phyloP scores from a whole-genome alignment of 2,888 invertebrate species.

The Neoitamus cyanurus region DNA sequence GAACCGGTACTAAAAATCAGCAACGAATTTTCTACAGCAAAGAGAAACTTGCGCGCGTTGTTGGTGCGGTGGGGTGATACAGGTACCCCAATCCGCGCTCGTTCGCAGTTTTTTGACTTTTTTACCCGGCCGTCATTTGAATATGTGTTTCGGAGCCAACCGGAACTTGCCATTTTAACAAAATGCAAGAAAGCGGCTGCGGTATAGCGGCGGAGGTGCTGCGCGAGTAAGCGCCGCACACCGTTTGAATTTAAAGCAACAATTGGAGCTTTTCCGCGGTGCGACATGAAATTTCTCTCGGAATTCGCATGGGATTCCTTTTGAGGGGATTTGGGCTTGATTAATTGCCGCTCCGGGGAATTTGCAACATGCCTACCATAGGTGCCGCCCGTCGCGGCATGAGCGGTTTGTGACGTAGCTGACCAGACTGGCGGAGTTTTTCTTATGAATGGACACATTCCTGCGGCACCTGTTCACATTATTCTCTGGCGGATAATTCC shows the following conservation, averaged over 20 bases:
- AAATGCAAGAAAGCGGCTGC: not conserved
- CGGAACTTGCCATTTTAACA: slow-evolving; percentile 18
- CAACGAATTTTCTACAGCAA: not conserved
- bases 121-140: not conserved
- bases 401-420: not conserved
- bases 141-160: slow-evolving; percentile 45
- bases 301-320: not conserved
- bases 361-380: not conserved
- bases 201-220: not conserved
- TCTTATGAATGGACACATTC: not conserved
- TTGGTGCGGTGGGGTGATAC: not conserved
- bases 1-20: not conserved
- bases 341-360: not conserved
- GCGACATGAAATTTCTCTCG: not conserved
- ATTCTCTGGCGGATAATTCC: not conserved
- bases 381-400: not conserved
- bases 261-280: not conserved
- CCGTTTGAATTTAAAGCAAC: not conserved
- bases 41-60: not conserved
- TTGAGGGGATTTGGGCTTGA: not conserved
- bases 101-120: not conserved
- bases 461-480: not conserved
- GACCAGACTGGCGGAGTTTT: not conserved
- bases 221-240: not conserved
- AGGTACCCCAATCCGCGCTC: not conserved